Conservation (phyloP, 2,113 vertebrate species). For the Oxyruncus cristatus region DNA sequence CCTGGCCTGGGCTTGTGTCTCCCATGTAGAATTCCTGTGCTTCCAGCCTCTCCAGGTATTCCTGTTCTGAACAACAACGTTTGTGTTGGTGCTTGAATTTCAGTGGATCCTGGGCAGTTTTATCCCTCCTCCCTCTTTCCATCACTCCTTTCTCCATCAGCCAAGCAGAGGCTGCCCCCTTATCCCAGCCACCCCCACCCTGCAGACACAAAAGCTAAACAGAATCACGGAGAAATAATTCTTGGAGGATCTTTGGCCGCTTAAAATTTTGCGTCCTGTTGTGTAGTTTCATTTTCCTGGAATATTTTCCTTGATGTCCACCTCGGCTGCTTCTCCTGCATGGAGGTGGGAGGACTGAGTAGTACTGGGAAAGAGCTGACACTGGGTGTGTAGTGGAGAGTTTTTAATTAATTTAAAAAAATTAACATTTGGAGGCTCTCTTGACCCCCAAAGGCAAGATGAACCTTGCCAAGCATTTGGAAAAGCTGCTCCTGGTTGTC, state of each 20-base stretch:
- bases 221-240: not conserved
- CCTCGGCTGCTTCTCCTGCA: not conserved
- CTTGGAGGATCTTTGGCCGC: not conserved
- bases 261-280: not conserved
- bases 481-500: not conserved
- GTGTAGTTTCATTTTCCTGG: not conserved
- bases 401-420: not conserved
- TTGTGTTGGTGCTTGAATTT: not conserved
- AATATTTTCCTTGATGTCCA: not conserved
- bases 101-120: not conserved
- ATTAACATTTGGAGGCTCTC: not conserved
- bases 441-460: not conserved
- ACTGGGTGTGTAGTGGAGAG: accelerated
- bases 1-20: not conserved
- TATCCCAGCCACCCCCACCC: not conserved
- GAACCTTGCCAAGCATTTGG: not conserved
- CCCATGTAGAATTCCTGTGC: not conserved
- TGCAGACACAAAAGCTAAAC: not conserved
- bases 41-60: not conserved
- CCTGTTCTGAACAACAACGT: not conserved
- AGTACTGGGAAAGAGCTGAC: not conserved
- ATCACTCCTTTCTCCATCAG: not conserved
- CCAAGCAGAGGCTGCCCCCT: not conserved
- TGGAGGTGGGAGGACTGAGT: not conserved
- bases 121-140: not conserved